Conservation (phyloP, 2,113 vertebrate genomes). For the Toxostoma redivivum region DNA sequence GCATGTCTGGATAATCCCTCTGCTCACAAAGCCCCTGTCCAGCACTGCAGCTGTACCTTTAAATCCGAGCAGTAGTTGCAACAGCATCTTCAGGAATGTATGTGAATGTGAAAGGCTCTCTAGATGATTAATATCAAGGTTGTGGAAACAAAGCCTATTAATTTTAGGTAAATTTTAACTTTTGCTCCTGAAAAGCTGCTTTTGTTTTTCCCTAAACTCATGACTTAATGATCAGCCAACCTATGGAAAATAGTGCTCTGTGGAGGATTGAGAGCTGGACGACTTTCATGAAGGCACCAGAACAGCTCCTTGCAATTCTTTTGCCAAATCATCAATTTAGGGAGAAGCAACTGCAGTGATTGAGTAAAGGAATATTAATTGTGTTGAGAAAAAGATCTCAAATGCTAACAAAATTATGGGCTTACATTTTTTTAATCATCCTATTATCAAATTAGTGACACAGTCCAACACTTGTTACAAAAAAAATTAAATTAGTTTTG, state of each 20-base stretch:
- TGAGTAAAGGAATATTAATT: neutral
- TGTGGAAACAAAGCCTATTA: neutral
- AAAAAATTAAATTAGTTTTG: neutral
- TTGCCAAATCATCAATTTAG: neutral
- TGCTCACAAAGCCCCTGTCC: neutral
- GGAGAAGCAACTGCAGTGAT: neutral
- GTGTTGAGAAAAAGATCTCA: neutral
- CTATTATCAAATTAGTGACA: neutral
- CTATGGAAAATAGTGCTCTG: rapidly evolving
- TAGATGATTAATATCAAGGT: neutral
- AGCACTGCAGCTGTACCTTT: neutral
- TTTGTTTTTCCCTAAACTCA: neutral
- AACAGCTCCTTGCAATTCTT: neutral
- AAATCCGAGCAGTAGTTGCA: neutral
- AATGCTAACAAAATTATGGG: neutral
- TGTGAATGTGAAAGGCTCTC: neutral
- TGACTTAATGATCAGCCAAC: neutral
- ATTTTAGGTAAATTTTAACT: neutral
- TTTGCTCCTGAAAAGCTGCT: neutral
- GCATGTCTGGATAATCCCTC: no score
- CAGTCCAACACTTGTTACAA: neutral
- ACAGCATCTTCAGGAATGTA: neutral
- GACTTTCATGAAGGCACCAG: neutral
- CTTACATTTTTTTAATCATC: neutral
- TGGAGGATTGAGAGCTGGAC: neutral